These are phyloP conservation scores for Urophycis tenuis DNA, from an alignment of 2,797 vertebrate genomes.

Conservation along the genomic window DNA sequence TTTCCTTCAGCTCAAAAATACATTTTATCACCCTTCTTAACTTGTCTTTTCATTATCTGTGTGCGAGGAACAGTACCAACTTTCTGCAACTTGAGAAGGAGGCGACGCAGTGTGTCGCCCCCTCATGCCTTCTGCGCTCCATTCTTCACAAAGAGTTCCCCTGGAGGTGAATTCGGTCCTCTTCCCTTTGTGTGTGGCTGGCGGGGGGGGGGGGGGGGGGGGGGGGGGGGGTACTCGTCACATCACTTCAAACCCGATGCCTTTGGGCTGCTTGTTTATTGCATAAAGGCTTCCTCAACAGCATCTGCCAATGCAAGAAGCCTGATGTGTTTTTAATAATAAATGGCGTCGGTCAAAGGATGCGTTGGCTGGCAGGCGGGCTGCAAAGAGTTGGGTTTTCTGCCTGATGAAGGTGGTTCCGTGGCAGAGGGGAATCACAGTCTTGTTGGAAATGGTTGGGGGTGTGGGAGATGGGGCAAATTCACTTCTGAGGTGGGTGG, in stretches of 20 bases:
- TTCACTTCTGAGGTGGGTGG: neutral
- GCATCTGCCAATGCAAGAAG: slow-evolving; percentile 45
- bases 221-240: slow-evolving; percentile 12
- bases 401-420: slow-evolving; percentile 8
- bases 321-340: slow-evolving; percentile 37
- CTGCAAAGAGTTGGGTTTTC: slow-evolving; percentile 24
- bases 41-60: slow-evolving; percentile 1
- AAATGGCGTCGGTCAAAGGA: slow-evolving; percentile 27
- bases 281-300: slow-evolving; percentile 44
- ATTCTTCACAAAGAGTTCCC: slow-evolving; percentile 48
- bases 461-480: neutral
- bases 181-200: slow-evolving; percentile 25
- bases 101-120: slow-evolving; percentile 9
- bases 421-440: slow-evolving; percentile 4
- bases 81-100: slow-evolving; percentile 43
- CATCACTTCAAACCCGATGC: slow-evolving; percentile 35
- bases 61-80: slow-evolving; percentile 53
- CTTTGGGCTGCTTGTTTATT: slow-evolving; percentile 52
- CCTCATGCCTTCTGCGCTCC: slow-evolving; percentile 47
- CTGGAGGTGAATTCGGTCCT: slow-evolving; percentile 50
- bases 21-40: neutral
- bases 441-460: slow-evolving; percentile 2
- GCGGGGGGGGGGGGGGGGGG: slow-evolving; percentile 22
- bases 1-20: neutral
- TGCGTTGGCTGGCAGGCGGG: slow-evolving; percentile 26